Percentiles rank a stretch among this genome's conserved stretches.
Conservation (phyloP, 2,797 vertebrate genomes). For the Podarcis lilfordi region DNA sequence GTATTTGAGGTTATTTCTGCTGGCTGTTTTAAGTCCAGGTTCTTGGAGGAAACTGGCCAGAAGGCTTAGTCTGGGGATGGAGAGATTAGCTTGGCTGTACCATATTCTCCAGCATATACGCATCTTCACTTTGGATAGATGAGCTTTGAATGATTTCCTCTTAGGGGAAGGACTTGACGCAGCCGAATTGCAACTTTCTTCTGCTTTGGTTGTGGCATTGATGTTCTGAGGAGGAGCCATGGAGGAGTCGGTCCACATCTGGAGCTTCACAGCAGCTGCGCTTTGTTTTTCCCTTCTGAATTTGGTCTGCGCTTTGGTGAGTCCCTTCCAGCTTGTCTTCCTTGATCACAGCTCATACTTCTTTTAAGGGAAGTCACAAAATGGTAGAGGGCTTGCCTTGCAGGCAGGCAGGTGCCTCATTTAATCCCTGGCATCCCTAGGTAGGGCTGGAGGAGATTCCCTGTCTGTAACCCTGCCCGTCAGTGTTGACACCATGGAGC, state of each 20-base stretch:
- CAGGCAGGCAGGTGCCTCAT: too few species aligned
- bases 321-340: not conserved
- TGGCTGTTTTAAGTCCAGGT: not conserved
- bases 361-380: too few species aligned
- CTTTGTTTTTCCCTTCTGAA: slow-evolving; percentile 19
- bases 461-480: too few species aligned
- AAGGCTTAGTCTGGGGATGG: not conserved
- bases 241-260: not conserved
- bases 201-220: not conserved
- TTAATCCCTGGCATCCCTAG: too few species aligned
- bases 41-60: not conserved
- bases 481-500: too few species aligned
- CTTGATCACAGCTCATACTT: not conserved
- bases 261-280: not conserved
- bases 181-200: not conserved
- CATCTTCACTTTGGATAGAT: not conserved
- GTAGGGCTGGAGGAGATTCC: too few species aligned
- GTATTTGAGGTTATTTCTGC: not conserved
- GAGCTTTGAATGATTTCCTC: not conserved
- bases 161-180: not conserved
- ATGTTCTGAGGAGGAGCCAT: not conserved
- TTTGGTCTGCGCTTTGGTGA: slow-evolving; percentile 30
- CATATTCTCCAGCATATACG: not conserved
- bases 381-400: too few species aligned
- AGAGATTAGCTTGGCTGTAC: not conserved